Evolutionary conservation across 64 coral and sea anemone species (phyloP).

Genomic region (Montipora sp.): DNA sequence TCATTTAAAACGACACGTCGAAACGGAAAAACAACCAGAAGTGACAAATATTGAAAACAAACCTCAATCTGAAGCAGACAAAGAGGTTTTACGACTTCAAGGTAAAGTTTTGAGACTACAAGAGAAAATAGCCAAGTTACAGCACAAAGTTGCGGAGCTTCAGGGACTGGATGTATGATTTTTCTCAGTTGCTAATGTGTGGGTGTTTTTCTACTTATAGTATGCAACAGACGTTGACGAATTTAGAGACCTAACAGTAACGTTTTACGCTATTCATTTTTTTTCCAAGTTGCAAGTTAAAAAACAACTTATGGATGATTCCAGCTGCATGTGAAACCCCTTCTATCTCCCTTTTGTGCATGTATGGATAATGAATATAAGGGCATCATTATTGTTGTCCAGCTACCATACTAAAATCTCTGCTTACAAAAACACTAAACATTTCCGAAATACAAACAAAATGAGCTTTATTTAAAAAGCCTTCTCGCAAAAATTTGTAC

Average conservation of each 20-base stretch:
- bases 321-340: too few relatives aligned
- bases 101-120: slow-evolving; percentile 87
- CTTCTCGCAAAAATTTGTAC: background rate
- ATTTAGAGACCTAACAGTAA: too few relatives aligned
- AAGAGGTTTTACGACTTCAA: slow-evolving; percentile 86
- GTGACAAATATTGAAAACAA: slow-evolving; percentile 8
- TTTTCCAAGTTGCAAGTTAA: too few relatives aligned
- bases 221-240: too few relatives aligned
- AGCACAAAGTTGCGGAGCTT: slow-evolving; percentile 84
- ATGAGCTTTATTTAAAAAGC: background rate
- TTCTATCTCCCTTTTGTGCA: too few relatives aligned
- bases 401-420: too few relatives aligned
- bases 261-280: too few relatives aligned
- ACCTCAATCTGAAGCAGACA: slow-evolving; percentile 60
- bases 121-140: slow-evolving; percentile 92
- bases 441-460: background rate
- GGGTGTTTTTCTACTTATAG: background rate
- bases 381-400: too few relatives aligned
- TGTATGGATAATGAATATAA: too few relatives aligned
- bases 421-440: background rate
- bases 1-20: background rate
- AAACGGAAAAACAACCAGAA: background rate
- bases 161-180: slow-evolving; percentile 79
- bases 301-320: too few relatives aligned
- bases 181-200: background rate